Evolutionary conservation across 2,113 vertebrate species (phyloP).

Genomic region (Leiothrix lutea): DNA sequence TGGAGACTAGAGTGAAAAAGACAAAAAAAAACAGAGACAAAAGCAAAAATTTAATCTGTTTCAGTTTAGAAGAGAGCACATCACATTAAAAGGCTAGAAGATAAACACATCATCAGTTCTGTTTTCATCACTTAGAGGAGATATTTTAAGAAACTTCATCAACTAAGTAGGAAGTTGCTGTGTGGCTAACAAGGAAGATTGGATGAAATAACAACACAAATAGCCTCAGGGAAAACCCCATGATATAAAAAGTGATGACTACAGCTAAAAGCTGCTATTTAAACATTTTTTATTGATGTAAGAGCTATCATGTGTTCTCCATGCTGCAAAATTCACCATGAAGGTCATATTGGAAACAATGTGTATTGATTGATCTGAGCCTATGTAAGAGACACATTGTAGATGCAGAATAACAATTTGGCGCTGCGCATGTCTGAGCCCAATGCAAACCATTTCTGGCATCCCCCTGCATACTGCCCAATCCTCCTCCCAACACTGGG

Average conservation of each 20-base stretch:
- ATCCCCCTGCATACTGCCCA: neutral
- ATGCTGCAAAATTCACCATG: neutral
- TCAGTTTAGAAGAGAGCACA: neutral
- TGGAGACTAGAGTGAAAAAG: neutral
- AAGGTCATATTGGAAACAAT: conserved; percentile 23
- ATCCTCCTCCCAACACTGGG: neutral
- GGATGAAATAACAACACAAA: neutral
- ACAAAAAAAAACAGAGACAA: neutral
- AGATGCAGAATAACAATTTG: neutral
- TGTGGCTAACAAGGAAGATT: conserved; percentile 7
- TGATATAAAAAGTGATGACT: neutral
- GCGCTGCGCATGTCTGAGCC: neutral
- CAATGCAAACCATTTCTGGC: neutral
- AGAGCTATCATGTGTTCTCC: conserved; percentile 30
- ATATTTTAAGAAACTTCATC: conserved; percentile 41
- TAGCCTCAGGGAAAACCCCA: neutral
- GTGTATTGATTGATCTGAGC: neutral
- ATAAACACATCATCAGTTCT: neutral
- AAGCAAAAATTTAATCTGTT: neutral
- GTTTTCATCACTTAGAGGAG: neutral
- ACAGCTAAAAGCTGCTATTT: conserved; percentile 39
- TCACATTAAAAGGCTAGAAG: neutral
- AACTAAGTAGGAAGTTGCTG: conserved; percentile 18
- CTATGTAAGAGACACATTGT: neutral
- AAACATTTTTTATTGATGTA: neutral